Base-by-base conservation (phyloP, 2,113 vertebrate species). In the Telmatochromis sp. region DNA sequence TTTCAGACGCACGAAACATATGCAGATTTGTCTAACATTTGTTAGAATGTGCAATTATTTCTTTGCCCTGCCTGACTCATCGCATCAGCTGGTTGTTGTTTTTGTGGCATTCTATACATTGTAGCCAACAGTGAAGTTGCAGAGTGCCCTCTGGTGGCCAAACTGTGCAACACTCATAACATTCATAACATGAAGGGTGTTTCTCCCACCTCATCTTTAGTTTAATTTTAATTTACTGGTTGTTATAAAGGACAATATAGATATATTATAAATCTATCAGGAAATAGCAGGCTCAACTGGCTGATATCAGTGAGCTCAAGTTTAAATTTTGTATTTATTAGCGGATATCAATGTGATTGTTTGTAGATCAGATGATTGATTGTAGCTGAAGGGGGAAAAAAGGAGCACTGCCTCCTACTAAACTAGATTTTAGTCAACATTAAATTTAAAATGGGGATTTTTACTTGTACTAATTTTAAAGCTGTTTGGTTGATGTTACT, bases 361-460 rank as follows among this genome's bases (percentile, higher is more conserved):
- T 47, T 45, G 14, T 7, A 4, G 37, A 73, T 73, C 21, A 73
- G 68, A 45, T 45, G 71, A 4, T 31, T 50, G 15, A 78, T 50
- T 31, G 42, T 31, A 78, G 71, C 71, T 17, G 26, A 78, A 78
- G 10, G 5, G 9, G 14, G 4, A 0, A 0, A 4, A 42, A 28
- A 31, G 26, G 15, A 11, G 68, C 21, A 17, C 68, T 73, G 21
- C 40, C 21, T 45, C 1, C 40, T 28, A 47, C 21, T 73, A 17
- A 73, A 3, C 40, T 47, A 42, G 3, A 73, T 26, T 73, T 73
- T 11, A 17, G 68, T 47, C 40, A 47, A 28, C 71, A 19, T 47
- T 73, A 47, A 47, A 47, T 47, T 65, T 28, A 17, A 75, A 75
- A 75, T 19, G 71, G 23, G 9, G 4, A 17, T 50, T 47, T 75